Evolutionary conservation across 1,140 invertebrate species (phyloP).

Genomic region (Rhagoletis zephyria): DNA sequence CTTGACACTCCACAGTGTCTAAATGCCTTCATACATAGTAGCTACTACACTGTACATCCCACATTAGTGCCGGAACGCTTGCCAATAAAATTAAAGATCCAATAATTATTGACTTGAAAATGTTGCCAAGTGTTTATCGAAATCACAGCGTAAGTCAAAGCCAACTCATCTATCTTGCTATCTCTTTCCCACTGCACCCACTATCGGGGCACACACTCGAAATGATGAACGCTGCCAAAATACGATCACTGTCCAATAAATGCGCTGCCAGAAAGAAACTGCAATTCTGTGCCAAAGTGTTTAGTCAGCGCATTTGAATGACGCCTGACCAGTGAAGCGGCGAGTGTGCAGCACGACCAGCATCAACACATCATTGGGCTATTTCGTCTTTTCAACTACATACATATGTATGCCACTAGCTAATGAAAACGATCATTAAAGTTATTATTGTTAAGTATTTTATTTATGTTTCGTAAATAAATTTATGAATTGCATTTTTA

Average conservation of each 20-base stretch:
- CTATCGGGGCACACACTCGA: background rate
- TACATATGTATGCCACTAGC: background rate
- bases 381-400: background rate
- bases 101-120: background rate
- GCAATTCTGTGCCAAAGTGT: background rate
- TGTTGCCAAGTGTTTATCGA: constrained; percentile 35
- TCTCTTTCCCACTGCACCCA: background rate
- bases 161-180: background rate
- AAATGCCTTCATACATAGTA: no score
- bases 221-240: constrained; percentile 4
- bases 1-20: background rate
- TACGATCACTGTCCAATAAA: background rate
- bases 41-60: no score
- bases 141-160: background rate
- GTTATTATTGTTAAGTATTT: constrained; percentile 21
- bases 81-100: background rate
- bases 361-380: background rate
- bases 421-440: constrained; percentile 30
- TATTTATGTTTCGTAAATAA: constrained; percentile 33
- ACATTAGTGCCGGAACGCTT: no score
- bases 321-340: background rate
- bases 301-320: constrained; percentile 24
- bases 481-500: background rate
- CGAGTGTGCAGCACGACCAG: background rate
- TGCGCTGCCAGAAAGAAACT: background rate